Percentiles rank a stretch among this genome's conserved stretches.
These are phyloP conservation scores for Diplodus puntazzo DNA, from an alignment of 2,797 vertebrate species.

Conservation along the genomic window DNA sequence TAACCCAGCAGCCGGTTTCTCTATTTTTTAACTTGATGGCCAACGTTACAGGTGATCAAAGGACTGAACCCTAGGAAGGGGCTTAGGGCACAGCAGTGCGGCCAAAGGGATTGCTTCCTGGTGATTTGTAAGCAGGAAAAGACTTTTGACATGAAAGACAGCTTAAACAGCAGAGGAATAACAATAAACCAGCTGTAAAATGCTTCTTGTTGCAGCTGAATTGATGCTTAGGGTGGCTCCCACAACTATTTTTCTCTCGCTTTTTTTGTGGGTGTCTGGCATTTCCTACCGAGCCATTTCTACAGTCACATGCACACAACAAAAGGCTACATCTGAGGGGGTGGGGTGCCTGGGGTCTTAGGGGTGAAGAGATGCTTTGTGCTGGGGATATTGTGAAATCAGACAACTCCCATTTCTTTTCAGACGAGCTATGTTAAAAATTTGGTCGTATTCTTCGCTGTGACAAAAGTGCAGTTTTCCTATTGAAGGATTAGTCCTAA, in stretches of 20 bases:
- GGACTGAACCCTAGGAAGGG: conserved; percentile 86
- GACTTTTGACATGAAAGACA: conserved; percentile 94
- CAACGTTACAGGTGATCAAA: conserved; percentile 92
- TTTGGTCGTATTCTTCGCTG: conserved; percentile 68
- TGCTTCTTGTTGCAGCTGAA: conserved; percentile 91
- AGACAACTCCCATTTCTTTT: conserved; percentile 80
- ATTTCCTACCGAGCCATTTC: conserved; percentile 90
- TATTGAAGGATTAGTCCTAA: conserved; percentile 70
- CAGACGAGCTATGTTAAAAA: conserved; percentile 70
- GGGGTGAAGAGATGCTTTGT: conserved; percentile 79
- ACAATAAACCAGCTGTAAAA: conserved; percentile 93
- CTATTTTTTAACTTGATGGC: conserved; percentile 88
- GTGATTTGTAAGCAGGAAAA: conserved; percentile 94
- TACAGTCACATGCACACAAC: conserved; percentile 89
- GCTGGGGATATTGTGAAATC: conserved; percentile 79
- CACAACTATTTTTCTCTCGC: conserved; percentile 75
- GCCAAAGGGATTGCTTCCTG: conserved; percentile 89
- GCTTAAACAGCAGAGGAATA: conserved; percentile 90
- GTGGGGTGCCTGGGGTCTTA: conserved; percentile 85
- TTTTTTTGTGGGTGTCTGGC: conserved; percentile 83
- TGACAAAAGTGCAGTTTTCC: conserved; percentile 75
- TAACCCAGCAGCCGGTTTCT: conserved; percentile 84
- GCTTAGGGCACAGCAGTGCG: conserved; percentile 86
- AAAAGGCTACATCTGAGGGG: conserved; percentile 89
- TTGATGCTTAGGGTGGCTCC: conserved; percentile 80